Percentiles rank a stretch among this genome's conserved stretches.
Evolutionary conservation across 1,140 invertebrate genomes (phyloP).

Genomic region (Plectrocnemia conspersa): DNA sequence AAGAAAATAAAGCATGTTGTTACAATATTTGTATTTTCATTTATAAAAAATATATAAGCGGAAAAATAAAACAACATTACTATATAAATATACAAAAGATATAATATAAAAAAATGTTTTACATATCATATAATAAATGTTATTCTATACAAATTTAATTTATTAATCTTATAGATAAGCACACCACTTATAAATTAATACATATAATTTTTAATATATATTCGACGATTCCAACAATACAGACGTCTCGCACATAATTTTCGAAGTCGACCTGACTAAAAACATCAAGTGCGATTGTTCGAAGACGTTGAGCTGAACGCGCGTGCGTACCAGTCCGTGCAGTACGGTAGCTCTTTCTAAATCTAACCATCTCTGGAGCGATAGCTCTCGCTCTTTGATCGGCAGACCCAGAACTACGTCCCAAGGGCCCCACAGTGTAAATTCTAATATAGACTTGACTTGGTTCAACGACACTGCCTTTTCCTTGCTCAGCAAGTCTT

Average conservation of each 20-base stretch:
- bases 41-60: too few relatives aligned
- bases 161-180: background rate
- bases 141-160: too few relatives aligned
- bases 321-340: slow-evolving; percentile 68
- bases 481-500: slow-evolving; percentile 64
- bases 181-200: slow-evolving; percentile 1
- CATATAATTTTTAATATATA: slow-evolving; percentile 33
- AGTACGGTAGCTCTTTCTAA: slow-evolving; percentile 75
- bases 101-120: too few relatives aligned
- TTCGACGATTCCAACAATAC: slow-evolving; percentile 57
- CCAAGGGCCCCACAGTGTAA: slow-evolving; percentile 78
- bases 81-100: too few relatives aligned
- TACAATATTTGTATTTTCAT: too few relatives aligned
- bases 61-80: too few relatives aligned
- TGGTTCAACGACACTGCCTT: slow-evolving; percentile 64
- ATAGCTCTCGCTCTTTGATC: slow-evolving; percentile 62
- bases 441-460: slow-evolving; percentile 74
- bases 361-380: slow-evolving; percentile 76
- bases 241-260: slow-evolving; percentile 73
- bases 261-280: slow-evolving; percentile 72
- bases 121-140: too few relatives aligned
- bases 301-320: slow-evolving; percentile 67
- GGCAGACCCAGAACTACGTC: slow-evolving; percentile 64
- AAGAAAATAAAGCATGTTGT: too few relatives aligned
- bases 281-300: slow-evolving; percentile 78